Conservation (phyloP, 2,888 invertebrate species). For the Drosophila diplacantha region DNA sequence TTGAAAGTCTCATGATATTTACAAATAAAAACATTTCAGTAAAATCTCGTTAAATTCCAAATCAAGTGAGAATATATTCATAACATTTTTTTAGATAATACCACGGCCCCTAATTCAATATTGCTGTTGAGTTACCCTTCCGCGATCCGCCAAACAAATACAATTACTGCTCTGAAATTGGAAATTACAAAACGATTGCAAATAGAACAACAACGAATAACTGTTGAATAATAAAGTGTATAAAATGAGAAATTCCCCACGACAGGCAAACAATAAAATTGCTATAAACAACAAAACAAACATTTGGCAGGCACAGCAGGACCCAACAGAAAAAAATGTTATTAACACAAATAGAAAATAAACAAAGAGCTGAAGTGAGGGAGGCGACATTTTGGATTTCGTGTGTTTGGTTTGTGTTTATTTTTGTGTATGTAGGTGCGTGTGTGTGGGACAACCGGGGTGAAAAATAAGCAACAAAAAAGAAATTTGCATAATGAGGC, state of each 20-base stretch:
- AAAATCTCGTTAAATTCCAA: background rate
- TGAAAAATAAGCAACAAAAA: slow-evolving; percentile 50
- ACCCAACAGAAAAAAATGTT: slow-evolving; percentile 29
- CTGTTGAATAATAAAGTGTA: slow-evolving; percentile 47
- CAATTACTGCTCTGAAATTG: slow-evolving; percentile 18
- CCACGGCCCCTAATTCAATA: background rate
- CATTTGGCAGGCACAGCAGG: slow-evolving; percentile 14
- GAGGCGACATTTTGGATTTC: slow-evolving; percentile 24
- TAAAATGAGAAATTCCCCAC: slow-evolving; percentile 34
- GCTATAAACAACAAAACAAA: slow-evolving; percentile 45
- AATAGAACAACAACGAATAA: slow-evolving; percentile 19
- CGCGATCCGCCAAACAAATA: slow-evolving; percentile 14
- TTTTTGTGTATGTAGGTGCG: slow-evolving; percentile 4
- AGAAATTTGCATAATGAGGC: slow-evolving; percentile 66
- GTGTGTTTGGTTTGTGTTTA: slow-evolving; percentile 32
- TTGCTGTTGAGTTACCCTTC: slow-evolving; percentile 20
- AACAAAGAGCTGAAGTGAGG: slow-evolving; percentile 27
- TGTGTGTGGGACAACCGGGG: background rate
- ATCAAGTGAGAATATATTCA: background rate
- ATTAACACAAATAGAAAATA: slow-evolving; percentile 48
- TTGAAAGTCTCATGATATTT: background rate
- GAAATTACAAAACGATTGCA: slow-evolving; percentile 21
- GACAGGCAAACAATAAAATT: slow-evolving; percentile 48
- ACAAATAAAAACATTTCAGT: background rate
- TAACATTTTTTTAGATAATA: background rate